Percentiles rank a stretch among this genome's conserved stretches.
Evolutionary conservation across 2,113 vertebrate genomes (phyloP).

Genomic region (Halcyon senegalensis): DNA sequence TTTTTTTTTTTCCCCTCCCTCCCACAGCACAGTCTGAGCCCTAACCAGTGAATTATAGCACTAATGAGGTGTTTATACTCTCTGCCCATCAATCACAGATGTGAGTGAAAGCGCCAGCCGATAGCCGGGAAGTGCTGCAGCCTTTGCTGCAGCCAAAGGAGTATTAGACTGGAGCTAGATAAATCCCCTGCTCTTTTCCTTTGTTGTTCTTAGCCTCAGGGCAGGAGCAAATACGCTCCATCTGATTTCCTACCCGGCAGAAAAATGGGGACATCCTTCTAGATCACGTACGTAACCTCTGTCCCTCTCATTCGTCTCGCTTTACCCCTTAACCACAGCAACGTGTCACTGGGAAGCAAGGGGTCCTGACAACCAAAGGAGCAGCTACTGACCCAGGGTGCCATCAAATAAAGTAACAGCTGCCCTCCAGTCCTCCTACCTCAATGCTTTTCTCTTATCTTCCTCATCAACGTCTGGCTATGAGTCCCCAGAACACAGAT

Average conservation of each 20-base stretch:
- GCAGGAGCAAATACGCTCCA: neutral
- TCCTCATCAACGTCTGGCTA: rapidly evolving
- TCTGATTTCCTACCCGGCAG: neutral
- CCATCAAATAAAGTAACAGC: neutral
- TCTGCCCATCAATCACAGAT: constrained; percentile 63
- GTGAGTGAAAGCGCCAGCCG: constrained; percentile 33
- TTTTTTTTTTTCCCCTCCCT: neutral
- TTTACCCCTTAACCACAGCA: neutral
- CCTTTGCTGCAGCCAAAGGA: constrained; percentile 25
- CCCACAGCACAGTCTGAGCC: constrained; percentile 36
- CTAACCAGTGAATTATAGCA: constrained; percentile 51
- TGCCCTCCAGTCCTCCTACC: neutral
- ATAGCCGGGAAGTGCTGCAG: constrained; percentile 44
- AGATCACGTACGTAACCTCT: neutral
- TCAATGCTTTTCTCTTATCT: neutral
- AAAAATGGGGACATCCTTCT: neutral
- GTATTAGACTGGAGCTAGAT: neutral
- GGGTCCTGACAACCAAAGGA: neutral
- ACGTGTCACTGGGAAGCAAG: neutral
- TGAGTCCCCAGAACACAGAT: neutral
- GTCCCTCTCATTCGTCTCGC: neutral
- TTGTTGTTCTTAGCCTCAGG: neutral
- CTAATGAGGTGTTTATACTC: constrained; percentile 67
- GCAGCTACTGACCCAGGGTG: neutral
- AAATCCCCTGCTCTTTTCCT: neutral